Conservation (phyloP, 1,140 invertebrate species). For the Colletes gigas region DNA sequence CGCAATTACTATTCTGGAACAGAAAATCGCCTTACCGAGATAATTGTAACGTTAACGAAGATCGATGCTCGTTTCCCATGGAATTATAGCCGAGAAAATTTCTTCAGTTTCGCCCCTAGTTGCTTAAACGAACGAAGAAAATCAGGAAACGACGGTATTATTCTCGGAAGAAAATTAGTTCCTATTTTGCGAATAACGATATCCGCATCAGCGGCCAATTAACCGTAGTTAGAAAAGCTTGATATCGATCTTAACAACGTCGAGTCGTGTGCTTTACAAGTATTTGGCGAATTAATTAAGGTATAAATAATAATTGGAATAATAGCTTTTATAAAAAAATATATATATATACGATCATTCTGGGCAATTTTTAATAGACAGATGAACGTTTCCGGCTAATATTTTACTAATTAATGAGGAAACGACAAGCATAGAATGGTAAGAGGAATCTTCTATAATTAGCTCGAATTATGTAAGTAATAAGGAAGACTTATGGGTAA, state of each 20-base stretch:
- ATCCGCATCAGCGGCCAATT: not conserved
- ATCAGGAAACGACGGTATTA: constrained; percentile 23
- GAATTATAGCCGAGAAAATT: not conserved
- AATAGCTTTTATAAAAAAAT: too few species aligned
- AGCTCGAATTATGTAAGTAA: too few species aligned
- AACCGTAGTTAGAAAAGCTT: not conserved
- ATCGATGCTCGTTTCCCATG: not conserved
- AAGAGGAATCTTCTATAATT: too few species aligned
- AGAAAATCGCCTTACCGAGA: constrained; percentile 3
- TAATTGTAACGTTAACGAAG: not conserved
- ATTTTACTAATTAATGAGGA: too few species aligned
- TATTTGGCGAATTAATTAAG: too few species aligned
- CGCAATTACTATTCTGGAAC: not conserved
- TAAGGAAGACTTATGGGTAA: too few species aligned
- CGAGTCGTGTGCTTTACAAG: too few species aligned
- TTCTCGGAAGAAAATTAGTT: constrained; percentile 2
- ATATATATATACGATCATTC: too few species aligned
- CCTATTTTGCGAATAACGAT: not conserved
- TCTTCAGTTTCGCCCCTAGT: not conserved
- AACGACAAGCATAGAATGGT: too few species aligned
- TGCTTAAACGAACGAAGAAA: constrained; percentile 8
- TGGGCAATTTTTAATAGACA: too few species aligned
- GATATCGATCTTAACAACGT: not conserved
- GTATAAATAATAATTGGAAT: too few species aligned
- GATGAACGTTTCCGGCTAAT: too few species aligned